Base-by-base conservation (phyloP, 2,797 vertebrate genomes). In the Rhabdomys pumilio region DNA sequence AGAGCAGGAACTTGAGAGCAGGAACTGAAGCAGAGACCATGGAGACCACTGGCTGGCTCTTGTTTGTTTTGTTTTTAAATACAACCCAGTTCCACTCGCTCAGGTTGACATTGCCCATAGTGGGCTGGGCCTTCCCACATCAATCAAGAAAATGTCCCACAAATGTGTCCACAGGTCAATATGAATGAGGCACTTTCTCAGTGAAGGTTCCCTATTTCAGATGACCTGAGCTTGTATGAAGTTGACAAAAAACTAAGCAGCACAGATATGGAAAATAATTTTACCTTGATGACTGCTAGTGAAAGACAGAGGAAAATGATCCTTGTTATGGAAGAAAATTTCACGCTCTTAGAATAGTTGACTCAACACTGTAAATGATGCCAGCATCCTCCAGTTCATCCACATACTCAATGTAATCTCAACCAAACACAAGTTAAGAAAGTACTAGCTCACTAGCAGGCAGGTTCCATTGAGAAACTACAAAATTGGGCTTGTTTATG, bases 341-440 rank as follows among this genome's bases (percentile, higher is more conserved):
- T 24, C 15, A 57, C 55, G n/a, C 20, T 91, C 44, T 82, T n/a
- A 26, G 8, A 72, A 20, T 13, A 76, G 47, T 80, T 67, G 44
- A 76, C 86, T 76, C 65, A 83, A 41, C 11, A 76, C 11, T 55
- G 19, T 26, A 72, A 81, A 12, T 20, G 61, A 55, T 73, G 19
- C 34, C 14, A 38, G 7, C 31, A 80, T 17, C 13, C 24, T 20
- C 20, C 6, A 83, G 20, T 50, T 90, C 24, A 82, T 15, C 29
- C 57, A 80, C 20, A 86, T 75, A 93, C n/a, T 89, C 29, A 53
- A 29, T 38, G 13, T 3, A 92, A 59, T 92, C 63, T 38, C 41
- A 82, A 92, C 31, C 44, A 89, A 85, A 85, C 44, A 72, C n/a
- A 89, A 94, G 6, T 38, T n/a, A 55, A 55, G 76, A 91, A 67